phyloP scores from a whole-genome alignment of 2,113 vertebrate species.

The Raja brachyura region DNA sequence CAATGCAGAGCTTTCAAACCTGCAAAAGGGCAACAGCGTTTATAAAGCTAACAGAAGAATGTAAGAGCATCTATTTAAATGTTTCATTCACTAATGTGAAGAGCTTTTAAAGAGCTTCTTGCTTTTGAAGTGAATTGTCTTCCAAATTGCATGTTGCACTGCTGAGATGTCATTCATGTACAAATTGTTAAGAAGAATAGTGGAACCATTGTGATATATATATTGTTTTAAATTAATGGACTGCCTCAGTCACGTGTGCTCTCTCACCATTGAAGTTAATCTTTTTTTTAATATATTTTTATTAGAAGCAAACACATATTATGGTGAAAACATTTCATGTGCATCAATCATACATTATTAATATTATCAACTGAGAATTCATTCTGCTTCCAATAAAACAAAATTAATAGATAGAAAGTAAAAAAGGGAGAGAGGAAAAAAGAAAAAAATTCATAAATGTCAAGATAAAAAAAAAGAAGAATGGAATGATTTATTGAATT shows the following conservation, averaged over 20 bases:
- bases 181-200: neutral
- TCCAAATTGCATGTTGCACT: neutral
- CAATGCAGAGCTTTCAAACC: neutral
- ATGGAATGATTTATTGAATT: too few species aligned
- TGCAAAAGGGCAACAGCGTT: neutral
- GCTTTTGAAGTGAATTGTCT: neutral
- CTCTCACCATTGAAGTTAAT: neutral
- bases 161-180: neutral
- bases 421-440: too few species aligned
- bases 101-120: neutral
- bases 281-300: too few species aligned
- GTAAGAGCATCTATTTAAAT: neutral
- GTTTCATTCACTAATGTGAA: neutral
- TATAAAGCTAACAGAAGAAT: neutral
- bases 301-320: too few species aligned
- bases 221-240: neutral
- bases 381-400: too few species aligned
- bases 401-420: too few species aligned
- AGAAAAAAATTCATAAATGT: too few species aligned
- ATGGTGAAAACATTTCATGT: too few species aligned
- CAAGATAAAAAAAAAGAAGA: too few species aligned
- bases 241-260: neutral
- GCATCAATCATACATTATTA: too few species aligned
- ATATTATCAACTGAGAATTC: too few species aligned
- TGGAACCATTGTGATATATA: neutral